phyloP scores from a whole-genome alignment of 2,888 invertebrate genomes.

The Trissoscelio sp. region DNA sequence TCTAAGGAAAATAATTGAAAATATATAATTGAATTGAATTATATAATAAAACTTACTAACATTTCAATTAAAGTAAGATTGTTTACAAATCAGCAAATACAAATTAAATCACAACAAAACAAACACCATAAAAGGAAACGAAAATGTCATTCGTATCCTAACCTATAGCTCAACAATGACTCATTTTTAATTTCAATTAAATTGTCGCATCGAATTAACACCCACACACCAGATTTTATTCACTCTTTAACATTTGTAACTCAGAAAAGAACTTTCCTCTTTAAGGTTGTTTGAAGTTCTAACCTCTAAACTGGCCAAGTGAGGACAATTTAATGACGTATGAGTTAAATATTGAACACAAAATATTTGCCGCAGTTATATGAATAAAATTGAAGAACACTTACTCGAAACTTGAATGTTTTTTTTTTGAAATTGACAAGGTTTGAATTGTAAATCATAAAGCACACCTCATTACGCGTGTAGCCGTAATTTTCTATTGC shows the following conservation, averaged over 20 bases:
- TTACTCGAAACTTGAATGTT: constrained; percentile 45
- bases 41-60: too few species aligned
- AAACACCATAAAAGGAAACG: constrained; percentile 26
- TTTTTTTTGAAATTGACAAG: constrained; percentile 15
- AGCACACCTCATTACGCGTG: constrained; percentile 41
- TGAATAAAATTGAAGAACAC: constrained; percentile 9
- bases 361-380: too few species aligned
- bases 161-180: background rate
- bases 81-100: background rate
- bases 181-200: background rate
- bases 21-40: too few species aligned
- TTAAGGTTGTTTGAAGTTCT: constrained; percentile 5
- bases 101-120: constrained; percentile 16
- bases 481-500: constrained; percentile 52
- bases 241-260: constrained; percentile 5
- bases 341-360: too few species aligned
- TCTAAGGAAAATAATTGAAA: too few species aligned
- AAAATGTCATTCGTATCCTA: constrained; percentile 6
- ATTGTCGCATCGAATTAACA: background rate
- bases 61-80: background rate
- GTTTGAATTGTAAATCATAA: constrained; percentile 49
- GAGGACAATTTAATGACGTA: background rate
- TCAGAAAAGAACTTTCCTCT: background rate
- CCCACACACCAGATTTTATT: background rate
- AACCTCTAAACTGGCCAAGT: constrained; percentile 9